Evolutionary conservation across 37 sponge, comb jelly and placozoan genomes (phyloP).

Genomic region (Lycopodina hypogea): DNA sequence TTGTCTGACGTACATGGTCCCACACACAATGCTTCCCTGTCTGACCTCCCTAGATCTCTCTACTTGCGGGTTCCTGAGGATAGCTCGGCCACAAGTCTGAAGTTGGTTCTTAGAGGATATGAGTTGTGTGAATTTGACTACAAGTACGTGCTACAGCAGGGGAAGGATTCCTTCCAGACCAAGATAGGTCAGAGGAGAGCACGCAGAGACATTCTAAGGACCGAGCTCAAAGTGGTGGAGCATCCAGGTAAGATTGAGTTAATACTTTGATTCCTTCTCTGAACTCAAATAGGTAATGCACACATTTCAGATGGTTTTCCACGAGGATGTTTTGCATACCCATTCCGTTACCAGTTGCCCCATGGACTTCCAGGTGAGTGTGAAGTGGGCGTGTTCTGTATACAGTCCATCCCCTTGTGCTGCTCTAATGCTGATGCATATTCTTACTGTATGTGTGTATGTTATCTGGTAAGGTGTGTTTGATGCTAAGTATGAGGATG

Average conservation of each 20-base stretch:
- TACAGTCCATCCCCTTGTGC: no score
- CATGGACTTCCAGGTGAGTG: conserved; percentile 66
- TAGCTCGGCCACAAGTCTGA: conserved; percentile 19
- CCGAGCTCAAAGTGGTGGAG: conserved; percentile 46
- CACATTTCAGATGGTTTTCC: conserved; percentile 42
- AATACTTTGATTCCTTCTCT: neutral
- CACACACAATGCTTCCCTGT: no score
- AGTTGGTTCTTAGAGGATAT: conserved; percentile 44
- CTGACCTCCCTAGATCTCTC: conserved; percentile 18
- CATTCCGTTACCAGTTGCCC: conserved; percentile 63
- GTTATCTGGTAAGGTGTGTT: conserved; percentile 36
- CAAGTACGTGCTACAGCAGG: conserved; percentile 26
- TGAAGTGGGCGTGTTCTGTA: neutral
- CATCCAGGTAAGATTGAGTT: conserved; percentile 30
- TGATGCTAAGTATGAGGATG: conserved; percentile 12
- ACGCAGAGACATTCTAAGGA: conserved; percentile 40
- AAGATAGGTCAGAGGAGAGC: conserved; percentile 21
- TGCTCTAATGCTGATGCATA: no score
- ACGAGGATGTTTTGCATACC: conserved; percentile 44
- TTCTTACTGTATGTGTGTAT: neutral
- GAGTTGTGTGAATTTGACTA: conserved; percentile 67
- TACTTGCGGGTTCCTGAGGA: conserved; percentile 30
- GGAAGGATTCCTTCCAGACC: conserved; percentile 8
- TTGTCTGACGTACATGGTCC: no score
- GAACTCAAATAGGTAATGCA: neutral